Evolutionary conservation across 2,797 vertebrate species (phyloP).

Genomic region (Anguilla pacifica): DNA sequence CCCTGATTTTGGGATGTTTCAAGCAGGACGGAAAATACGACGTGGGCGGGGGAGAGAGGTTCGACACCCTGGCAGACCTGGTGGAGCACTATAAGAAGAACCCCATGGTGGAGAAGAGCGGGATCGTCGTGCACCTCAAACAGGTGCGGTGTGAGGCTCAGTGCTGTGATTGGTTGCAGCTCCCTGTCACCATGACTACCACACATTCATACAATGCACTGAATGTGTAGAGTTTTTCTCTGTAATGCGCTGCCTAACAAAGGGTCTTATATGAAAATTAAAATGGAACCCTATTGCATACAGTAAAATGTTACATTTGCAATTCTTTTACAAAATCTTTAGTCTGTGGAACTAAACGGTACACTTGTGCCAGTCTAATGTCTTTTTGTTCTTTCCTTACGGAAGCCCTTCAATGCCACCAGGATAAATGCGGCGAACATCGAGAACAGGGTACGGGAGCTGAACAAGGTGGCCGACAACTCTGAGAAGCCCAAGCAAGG

Average conservation of each 20-base stretch:
- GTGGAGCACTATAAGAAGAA: constrained; percentile 88
- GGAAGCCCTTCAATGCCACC: constrained; percentile 84
- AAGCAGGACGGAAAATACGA: constrained; percentile 81
- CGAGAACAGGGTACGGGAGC: constrained; percentile 82
- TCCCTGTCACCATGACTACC: neutral
- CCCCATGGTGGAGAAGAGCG: constrained; percentile 87
- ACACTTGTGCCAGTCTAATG: neutral
- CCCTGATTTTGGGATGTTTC: neutral
- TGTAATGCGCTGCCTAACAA: neutral
- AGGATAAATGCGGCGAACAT: constrained; percentile 86
- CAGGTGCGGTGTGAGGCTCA: constrained; percentile 69
- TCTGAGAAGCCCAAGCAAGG: constrained; percentile 87
- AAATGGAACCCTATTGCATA: neutral
- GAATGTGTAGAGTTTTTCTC: neutral
- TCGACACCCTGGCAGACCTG: constrained; percentile 83
- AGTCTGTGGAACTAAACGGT: neutral
- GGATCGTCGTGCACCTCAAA: constrained; percentile 85
- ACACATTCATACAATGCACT: neutral
- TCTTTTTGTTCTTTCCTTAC: neutral
- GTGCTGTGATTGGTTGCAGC: neutral
- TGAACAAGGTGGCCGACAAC: constrained; percentile 85
- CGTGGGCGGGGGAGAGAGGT: constrained; percentile 81
- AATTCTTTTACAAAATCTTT: neutral
- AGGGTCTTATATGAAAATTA: neutral
- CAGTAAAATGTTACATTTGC: neutral